Percentiles rank a stretch among this genome's conserved stretches.
These are phyloP conservation scores for Platorchestia sp. DNA, from an alignment of 1,140 invertebrate genomes.

Conservation along the genomic window DNA sequence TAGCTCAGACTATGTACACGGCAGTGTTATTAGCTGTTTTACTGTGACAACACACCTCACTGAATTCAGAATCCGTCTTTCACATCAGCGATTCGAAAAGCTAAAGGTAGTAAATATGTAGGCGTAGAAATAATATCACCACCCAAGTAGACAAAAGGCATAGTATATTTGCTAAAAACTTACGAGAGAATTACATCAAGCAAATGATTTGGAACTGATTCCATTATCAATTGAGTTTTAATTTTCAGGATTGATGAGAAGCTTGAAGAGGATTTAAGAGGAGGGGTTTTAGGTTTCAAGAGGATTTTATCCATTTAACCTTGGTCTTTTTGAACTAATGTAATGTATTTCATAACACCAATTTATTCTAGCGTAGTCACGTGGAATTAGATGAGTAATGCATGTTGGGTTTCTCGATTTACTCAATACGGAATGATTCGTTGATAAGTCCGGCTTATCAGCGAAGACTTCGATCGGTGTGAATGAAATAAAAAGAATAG, in stretches of 20 bases:
- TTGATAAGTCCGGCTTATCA: background rate
- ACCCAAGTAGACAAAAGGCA: background rate
- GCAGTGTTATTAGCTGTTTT: background rate
- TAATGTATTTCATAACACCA: background rate
- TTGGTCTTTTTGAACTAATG: background rate
- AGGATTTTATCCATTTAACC: no score
- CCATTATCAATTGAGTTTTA: background rate
- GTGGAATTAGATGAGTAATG: background rate
- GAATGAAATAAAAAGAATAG: background rate
- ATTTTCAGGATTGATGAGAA: background rate
- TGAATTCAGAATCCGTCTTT: background rate
- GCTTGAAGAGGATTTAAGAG: no score
- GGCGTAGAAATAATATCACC: background rate
- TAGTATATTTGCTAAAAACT: background rate
- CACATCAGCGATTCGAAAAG: background rate
- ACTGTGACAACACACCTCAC: background rate
- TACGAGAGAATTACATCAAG: background rate
- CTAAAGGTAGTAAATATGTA: background rate
- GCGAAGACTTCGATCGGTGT: background rate
- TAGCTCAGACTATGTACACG: background rate
- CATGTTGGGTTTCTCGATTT: background rate
- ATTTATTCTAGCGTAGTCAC: background rate
- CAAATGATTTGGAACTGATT: background rate
- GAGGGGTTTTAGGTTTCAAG: no score
- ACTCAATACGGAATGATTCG: background rate